Evolutionary conservation across 2,888 invertebrate genomes (phyloP), one percentile per base, ranked within the genome.

Genomic region (Eupithecia dodoneata): DNA sequence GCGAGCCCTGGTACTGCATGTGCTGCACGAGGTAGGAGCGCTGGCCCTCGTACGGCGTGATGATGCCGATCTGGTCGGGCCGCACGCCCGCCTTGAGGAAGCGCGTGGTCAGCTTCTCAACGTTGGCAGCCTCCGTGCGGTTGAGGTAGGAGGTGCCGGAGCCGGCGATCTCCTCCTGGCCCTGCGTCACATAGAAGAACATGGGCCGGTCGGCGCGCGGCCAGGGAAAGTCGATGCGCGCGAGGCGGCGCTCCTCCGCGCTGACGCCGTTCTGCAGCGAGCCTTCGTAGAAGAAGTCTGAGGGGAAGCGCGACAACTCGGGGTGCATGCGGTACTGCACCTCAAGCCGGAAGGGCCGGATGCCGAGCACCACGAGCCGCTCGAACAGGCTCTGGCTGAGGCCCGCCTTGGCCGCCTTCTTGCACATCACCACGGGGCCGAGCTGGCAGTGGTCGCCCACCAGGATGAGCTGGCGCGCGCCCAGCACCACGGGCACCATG

Each of bases 301-400:
- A 99, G 0, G 99, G 99, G 90, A 99, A 99, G 77, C 99, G 97
- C 0, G 99, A 99, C 10, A 99, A 95, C 87, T 99, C 99, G 0
- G 99, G 99, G 89, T 99, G 99, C 99, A 99, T 99, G 73, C 99
- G 97, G 91, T 99, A 99, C 89, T 99, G 99, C 0, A 99, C 99
- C 91, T 99, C 99, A 65, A 99, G 96, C 0, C 99, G 97, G 92
- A 99, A 99, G 0, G 99, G 99, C 45, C 99, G 96, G 84, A 99
- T 99, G 10, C 99, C 99, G 7, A 99, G 96, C 0, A 99, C 99
- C 0, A 99, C 99, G 1, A 99, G 96, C 6, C 99, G 96, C 90
- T 99, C 99, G 91, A 99, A 99, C 79, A 99, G 96, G 73, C 99
- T 99, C 91, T 99, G 99, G 0, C 98, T 98, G 42, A 99, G 96